A percentile compares a stretch with the other conserved stretches of the same genome.
Evolutionary conservation across 2,888 invertebrate genomes (phyloP).

Genomic region (Isotomurus palustris): DNA sequence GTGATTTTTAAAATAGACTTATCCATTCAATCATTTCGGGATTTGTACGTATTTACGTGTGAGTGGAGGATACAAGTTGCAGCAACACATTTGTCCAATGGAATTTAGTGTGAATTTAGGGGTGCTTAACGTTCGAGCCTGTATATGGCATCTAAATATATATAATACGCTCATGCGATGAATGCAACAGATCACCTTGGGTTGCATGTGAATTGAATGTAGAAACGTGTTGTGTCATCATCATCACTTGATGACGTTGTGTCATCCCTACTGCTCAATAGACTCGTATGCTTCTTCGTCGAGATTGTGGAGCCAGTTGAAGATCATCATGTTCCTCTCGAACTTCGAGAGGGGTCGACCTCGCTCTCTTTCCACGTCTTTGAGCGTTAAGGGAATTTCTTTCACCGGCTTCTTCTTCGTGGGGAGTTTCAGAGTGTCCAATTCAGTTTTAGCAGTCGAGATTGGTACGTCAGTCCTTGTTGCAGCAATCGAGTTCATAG

Average conservation of each 20-base stretch:
- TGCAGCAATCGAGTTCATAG: slow-evolving; percentile 41
- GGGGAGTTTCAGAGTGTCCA: slow-evolving; percentile 34
- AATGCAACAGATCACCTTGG: no score
- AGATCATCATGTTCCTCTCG: slow-evolving; percentile 91
- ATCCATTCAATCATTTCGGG: no score
- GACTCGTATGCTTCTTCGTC: slow-evolving; percentile 63
- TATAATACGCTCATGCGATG: no score
- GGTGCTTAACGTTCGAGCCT: no score
- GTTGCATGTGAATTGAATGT: no score
- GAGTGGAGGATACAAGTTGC: no score
- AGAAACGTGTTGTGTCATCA: no score
- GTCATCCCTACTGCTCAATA: slow-evolving; percentile 32
- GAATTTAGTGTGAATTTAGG: no score
- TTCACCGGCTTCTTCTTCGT: slow-evolving; percentile 49
- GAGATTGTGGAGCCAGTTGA: slow-evolving; percentile 86
- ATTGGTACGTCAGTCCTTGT: slow-evolving; percentile 24
- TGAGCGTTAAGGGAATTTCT: slow-evolving; percentile 63
- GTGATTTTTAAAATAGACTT: neutral
- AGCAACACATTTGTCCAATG: no score
- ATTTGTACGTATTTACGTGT: no score
- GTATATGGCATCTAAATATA: no score
- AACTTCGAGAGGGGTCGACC: slow-evolving; percentile 82
- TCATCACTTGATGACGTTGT: no score
- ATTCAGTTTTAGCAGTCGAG: slow-evolving; percentile 29
- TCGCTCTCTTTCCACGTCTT: slow-evolving; percentile 73